Percentiles rank a stretch among this genome's conserved stretches.
These are phyloP conservation scores for Lophius americanus DNA, from an alignment of 2,797 vertebrate genomes.

Conservation along the genomic window DNA sequence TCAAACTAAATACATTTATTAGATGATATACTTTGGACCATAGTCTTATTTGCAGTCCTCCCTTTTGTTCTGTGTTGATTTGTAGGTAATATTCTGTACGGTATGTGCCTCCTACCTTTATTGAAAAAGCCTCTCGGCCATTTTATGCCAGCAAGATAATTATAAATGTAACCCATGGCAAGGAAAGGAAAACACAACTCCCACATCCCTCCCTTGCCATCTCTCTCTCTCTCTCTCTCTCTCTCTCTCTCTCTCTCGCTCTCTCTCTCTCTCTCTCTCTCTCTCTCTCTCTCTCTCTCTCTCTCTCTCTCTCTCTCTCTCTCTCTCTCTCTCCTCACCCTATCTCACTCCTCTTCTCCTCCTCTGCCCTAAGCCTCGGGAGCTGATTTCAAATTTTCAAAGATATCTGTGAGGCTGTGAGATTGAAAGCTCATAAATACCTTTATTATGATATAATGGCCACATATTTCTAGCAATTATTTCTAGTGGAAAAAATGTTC, in stretches of 20 bases:
- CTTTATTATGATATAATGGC: constrained; percentile 83
- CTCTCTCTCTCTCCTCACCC: constrained; percentile 23
- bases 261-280: constrained; percentile 28
- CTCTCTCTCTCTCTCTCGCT: constrained; percentile 37
- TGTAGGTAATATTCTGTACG: constrained; percentile 69
- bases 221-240: constrained; percentile 46
- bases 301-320: constrained; percentile 38
- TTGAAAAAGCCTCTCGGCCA: constrained; percentile 75
- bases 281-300: constrained; percentile 68
- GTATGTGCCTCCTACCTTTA: constrained; percentile 77
- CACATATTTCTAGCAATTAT: constrained; percentile 77
- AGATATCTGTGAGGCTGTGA: constrained; percentile 75
- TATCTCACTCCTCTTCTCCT: constrained; percentile 34
- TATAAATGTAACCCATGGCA: constrained; percentile 81
- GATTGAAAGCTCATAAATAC: constrained; percentile 83
- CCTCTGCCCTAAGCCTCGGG: constrained; percentile 66
- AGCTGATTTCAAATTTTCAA: constrained; percentile 79
- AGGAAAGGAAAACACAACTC: constrained; percentile 77
- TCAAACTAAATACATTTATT: constrained; percentile 52
- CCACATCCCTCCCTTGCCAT: constrained; percentile 74
- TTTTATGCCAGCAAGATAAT: constrained; percentile 79
- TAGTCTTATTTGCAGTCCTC: constrained; percentile 40
- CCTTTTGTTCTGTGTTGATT: constrained; percentile 67
- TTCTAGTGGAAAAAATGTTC: constrained; percentile 71
- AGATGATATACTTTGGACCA: constrained; percentile 47